Conservation (phyloP, 2,797 vertebrate genomes). For the Botia almorhae region DNA sequence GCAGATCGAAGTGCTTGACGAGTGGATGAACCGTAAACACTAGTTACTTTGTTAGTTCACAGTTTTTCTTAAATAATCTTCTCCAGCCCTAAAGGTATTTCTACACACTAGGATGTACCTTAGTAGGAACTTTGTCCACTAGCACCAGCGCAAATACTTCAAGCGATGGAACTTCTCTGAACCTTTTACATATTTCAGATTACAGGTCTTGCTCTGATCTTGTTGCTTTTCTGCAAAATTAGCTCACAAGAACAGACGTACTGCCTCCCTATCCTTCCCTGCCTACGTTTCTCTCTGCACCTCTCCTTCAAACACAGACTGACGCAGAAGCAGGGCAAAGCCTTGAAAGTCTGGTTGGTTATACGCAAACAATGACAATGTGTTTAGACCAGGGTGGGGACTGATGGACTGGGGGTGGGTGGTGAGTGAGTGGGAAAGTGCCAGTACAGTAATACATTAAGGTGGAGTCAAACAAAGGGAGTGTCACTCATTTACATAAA, state of each 20-base stretch:
- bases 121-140: slow-evolving; percentile 62
- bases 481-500: slow-evolving; percentile 22
- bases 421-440: slow-evolving; percentile 39
- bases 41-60: not conserved
- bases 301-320: slow-evolving; percentile 72
- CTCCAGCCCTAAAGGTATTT: slow-evolving; percentile 57
- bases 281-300: slow-evolving; percentile 57
- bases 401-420: not conserved
- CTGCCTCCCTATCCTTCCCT: slow-evolving; percentile 32
- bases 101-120: slow-evolving; percentile 68
- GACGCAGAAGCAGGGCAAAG: slow-evolving; percentile 63
- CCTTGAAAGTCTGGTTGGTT: slow-evolving; percentile 51
- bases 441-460: slow-evolving; percentile 46
- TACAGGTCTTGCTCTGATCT: slow-evolving; percentile 65
- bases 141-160: slow-evolving; percentile 58
- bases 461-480: slow-evolving; percentile 59
- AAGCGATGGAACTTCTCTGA: slow-evolving; percentile 66
- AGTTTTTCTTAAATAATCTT: not conserved
- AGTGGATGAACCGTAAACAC: slow-evolving; percentile 4
- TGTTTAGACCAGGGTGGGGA: slow-evolving; percentile 67
- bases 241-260: slow-evolving; percentile 42
- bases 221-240: slow-evolving; percentile 2
- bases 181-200: slow-evolving; percentile 73
- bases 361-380: slow-evolving; percentile 60
- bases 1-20: not conserved